Conservation (phyloP, 2,113 vertebrate genomes). For the Stegastes partitus region DNA sequence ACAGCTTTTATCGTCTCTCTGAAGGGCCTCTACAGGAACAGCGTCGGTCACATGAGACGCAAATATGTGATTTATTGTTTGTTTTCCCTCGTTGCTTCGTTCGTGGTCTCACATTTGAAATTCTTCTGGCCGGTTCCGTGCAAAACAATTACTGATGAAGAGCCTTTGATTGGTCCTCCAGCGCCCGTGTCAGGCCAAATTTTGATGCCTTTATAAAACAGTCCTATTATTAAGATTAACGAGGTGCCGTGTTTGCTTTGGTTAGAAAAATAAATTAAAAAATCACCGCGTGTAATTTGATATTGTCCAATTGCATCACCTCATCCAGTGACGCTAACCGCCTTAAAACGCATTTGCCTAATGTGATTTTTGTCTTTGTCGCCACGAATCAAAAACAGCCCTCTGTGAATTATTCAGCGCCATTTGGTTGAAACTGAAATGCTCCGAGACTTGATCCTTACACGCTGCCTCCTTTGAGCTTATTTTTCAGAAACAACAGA, state of each 20-base stretch:
- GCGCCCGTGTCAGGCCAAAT: neutral
- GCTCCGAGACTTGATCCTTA: conserved; percentile 19
- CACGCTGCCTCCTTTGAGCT: conserved; percentile 52
- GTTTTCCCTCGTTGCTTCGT: neutral
- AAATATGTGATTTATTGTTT: neutral
- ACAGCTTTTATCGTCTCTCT: neutral
- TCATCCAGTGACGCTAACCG: conserved; percentile 21
- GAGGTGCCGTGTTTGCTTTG: neutral
- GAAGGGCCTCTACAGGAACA: neutral
- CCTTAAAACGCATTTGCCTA: conserved; percentile 28
- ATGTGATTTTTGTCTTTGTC: conserved; percentile 24
- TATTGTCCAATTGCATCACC: conserved; percentile 9
- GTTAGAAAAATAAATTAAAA: neutral
- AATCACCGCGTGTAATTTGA: neutral
- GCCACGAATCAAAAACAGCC: conserved; percentile 23
- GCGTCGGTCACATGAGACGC: neutral
- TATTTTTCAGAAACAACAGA: conserved; percentile 68
- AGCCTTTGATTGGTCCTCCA: neutral
- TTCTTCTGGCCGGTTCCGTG: neutral
- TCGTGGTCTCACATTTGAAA: conserved; percentile 5
- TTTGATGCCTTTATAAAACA: conserved; percentile 5
- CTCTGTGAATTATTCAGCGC: conserved; percentile 51
- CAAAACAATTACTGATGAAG: neutral
- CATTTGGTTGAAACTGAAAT: conserved; percentile 57
- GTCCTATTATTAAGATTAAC: neutral